Conservation (phyloP, 2,797 vertebrate genomes). For the Hippopotamyrus pictus region DNA sequence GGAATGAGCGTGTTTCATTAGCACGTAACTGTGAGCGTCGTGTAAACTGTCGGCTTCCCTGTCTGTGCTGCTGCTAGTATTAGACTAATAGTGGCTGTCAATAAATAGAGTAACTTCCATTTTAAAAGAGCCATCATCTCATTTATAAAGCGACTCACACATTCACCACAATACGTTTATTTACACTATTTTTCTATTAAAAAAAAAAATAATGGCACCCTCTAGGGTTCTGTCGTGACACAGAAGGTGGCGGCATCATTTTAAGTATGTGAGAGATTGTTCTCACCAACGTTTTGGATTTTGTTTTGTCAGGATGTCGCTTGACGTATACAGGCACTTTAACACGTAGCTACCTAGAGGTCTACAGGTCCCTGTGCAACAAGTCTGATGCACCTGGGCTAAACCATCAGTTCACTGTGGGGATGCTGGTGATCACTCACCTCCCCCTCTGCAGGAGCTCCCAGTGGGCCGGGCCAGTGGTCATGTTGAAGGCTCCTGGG, state of each 20-base stretch:
- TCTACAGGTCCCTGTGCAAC: neutral
- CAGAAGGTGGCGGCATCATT: neutral
- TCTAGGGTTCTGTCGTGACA: neutral
- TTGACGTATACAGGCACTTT: neutral
- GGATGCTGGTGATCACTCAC: slow-evolving; percentile 53
- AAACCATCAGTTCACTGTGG: neutral
- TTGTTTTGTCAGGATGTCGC: neutral
- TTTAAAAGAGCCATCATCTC: no score
- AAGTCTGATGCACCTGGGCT: neutral
- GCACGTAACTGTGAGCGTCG: no score
- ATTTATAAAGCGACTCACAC: no score
- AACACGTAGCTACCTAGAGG: neutral
- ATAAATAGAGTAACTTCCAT: no score
- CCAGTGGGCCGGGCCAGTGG: slow-evolving; percentile 96
- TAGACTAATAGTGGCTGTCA: no score
- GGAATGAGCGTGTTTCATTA: no score
- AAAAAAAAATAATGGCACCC: neutral
- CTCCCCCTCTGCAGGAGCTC: slow-evolving; percentile 86
- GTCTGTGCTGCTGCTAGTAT: no score
- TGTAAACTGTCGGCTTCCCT: no score
- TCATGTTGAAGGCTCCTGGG: slow-evolving; percentile 95
- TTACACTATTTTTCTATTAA: no score
- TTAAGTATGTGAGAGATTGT: neutral
- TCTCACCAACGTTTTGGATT: neutral
- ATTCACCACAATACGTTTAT: neutral